Evolutionary conservation across 2,888 invertebrate genomes (phyloP).

Genomic region (Apocheima hispidaria): DNA sequence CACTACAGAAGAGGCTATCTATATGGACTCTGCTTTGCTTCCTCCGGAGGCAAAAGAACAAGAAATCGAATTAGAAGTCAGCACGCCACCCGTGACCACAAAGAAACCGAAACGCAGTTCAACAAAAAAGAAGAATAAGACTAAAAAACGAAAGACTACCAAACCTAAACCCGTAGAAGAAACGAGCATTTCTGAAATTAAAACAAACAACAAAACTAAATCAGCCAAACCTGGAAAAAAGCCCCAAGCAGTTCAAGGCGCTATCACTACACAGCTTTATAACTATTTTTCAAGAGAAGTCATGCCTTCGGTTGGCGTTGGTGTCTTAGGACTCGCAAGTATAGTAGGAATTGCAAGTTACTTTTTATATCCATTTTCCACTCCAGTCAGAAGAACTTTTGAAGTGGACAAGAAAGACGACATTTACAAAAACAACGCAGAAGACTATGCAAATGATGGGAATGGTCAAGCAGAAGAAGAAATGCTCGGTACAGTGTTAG

Average conservation of each 20-base stretch:
- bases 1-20: slow-evolving; percentile 61
- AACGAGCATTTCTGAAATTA: slow-evolving; percentile 67
- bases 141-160: slow-evolving; percentile 86
- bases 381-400: slow-evolving; percentile 88
- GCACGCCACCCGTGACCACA: slow-evolving; percentile 77
- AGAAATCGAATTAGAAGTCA: slow-evolving; percentile 81
- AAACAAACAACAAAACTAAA: slow-evolving; percentile 86
- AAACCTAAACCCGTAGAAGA: slow-evolving; percentile 70
- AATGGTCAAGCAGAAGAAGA: slow-evolving; percentile 92
- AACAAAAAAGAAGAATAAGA: slow-evolving; percentile 85
- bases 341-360: slow-evolving; percentile 92
- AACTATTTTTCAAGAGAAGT: slow-evolving; percentile 92
- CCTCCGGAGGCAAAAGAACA: slow-evolving; percentile 81
- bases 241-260: slow-evolving; percentile 76
- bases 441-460: slow-evolving; percentile 88
- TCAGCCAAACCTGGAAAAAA: slow-evolving; percentile 72
- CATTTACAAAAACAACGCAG: slow-evolving; percentile 88
- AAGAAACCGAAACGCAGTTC: slow-evolving; percentile 80
- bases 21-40: slow-evolving; percentile 73
- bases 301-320: slow-evolving; percentile 93
- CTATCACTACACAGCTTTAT: slow-evolving; percentile 90
- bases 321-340: slow-evolving; percentile 90
- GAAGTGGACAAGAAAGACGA: slow-evolving; percentile 88
- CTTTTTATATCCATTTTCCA: slow-evolving; percentile 91
- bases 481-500: slow-evolving; percentile 90